A percentile compares a stretch with the other conserved stretches of the same genome.
These are phyloP conservation scores for Cyrtonyx montezumae DNA, from an alignment of 2,113 vertebrate genomes.

Conservation along the genomic window DNA sequence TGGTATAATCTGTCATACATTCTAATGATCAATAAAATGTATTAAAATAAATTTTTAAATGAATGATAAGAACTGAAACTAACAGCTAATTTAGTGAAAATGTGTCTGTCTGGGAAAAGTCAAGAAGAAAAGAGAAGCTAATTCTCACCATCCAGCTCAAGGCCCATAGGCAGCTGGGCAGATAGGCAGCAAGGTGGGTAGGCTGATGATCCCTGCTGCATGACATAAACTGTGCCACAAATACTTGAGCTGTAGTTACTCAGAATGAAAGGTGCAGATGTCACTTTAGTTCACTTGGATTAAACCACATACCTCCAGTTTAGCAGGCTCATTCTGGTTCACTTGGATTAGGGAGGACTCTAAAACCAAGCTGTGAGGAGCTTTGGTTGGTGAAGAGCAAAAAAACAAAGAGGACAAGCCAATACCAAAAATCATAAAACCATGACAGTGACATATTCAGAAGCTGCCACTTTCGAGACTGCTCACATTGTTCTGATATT, in stretches of 20 bases:
- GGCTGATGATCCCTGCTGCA: accelerated
- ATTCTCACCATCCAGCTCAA: neutral
- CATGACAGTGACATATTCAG: neutral
- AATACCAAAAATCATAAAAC: no score
- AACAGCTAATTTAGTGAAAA: neutral
- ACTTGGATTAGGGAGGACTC: neutral
- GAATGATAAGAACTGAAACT: neutral
- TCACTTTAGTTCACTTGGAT: neutral
- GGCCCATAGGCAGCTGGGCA: accelerated
- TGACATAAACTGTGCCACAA: neutral
- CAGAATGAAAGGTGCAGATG: constrained; percentile 13
- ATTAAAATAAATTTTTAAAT: neutral
- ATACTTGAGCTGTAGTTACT: neutral
- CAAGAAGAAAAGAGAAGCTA: neutral
- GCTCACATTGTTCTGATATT: neutral
- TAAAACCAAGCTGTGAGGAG: neutral
- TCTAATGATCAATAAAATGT: neutral
- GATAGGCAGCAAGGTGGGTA: neutral
- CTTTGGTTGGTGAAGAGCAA: neutral
- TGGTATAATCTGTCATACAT: neutral
- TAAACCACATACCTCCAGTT: neutral
- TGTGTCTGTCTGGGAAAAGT: neutral
- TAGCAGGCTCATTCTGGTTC: neutral
- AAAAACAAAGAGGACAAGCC: neutral
- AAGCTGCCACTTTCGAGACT: neutral